Evolutionary conservation across 2,797 vertebrate species (phyloP), one percentile per base, ranked within the genome.

Genomic region (Cygnus olor): DNA sequence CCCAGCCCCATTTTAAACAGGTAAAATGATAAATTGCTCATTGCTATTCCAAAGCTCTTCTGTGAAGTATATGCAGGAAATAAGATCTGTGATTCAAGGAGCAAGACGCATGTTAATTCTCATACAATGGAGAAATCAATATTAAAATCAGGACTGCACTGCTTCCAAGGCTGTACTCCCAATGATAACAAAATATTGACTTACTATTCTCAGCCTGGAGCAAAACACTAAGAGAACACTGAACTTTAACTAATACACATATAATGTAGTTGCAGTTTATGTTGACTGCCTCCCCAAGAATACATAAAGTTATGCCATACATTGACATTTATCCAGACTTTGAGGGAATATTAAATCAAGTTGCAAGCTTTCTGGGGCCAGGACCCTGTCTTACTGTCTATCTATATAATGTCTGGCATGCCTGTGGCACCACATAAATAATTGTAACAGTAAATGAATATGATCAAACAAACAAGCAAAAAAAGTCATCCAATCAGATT

Each of bases 111-210:
- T 44, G 61, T 93, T 90, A 94, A 79, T 95, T 95, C 45, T 34
- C 76, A 71, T 53, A 84, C 64, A 76, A 90, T 63, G 30, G 34
- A 85, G 56, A 91, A 85, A 89, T 89, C 45, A 83, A 76, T 94
- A 94, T 64, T 93, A 95, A 96, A 95, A 92, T 93, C 84, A 91
- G 74, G 64, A 77, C 57, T 74, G 70, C 18, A 25, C 57, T 85
- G 76, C 68, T 92, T 89, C 85, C 85, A 68, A 90, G 68, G 53
- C 68, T 87, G 78, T 95, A 68, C 36, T 85, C 42, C 38, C 27
- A 65, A 65, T 80, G 93, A 95, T 95, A 96, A 71, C 68, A 87
- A 88, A 95, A 90, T 90, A 95, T 91, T 84, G 85, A 94, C 40
- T 93, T 93, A 80, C 22, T 76, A 38, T 58, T 45, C 40, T 92